Evolutionary conservation across 2,888 invertebrate species (phyloP).

Genomic region (Cerceris rybyensis): DNA sequence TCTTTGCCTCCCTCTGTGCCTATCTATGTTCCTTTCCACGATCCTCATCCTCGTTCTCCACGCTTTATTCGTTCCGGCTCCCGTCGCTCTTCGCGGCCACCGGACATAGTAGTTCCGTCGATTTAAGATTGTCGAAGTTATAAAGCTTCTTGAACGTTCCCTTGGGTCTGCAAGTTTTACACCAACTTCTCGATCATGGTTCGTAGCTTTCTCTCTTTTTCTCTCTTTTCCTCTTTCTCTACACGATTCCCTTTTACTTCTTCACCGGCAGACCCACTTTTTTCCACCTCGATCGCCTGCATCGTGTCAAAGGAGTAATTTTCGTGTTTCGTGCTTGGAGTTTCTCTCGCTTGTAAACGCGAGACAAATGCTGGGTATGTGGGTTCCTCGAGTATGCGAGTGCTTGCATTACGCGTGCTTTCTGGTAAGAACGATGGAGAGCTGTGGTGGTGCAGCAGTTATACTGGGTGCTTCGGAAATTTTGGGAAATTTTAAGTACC

Average conservation of each 20-base stretch:
- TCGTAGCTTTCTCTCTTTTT: constrained; percentile 25
- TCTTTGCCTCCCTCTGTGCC: constrained; percentile 3
- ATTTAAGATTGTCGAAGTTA: constrained; percentile 74
- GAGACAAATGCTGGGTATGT: constrained; percentile 35
- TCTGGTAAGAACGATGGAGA: neutral
- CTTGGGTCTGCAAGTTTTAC: constrained; percentile 67
- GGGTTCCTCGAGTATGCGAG: neutral
- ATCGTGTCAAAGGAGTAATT: constrained; percentile 64
- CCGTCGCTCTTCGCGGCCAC: constrained; percentile 39
- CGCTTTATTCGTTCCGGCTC: constrained; percentile 36
- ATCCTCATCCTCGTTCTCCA: constrained; percentile 13
- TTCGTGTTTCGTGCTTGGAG: constrained; percentile 49
- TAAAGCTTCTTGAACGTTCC: constrained; percentile 71
- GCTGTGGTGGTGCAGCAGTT: neutral
- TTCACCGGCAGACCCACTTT: constrained; percentile 19
- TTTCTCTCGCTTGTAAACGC: constrained; percentile 44
- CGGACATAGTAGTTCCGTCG: constrained; percentile 65
- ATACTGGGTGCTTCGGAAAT: too few relatives aligned
- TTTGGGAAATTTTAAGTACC: too few relatives aligned
- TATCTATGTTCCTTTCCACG: constrained; percentile 30
- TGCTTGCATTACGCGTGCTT: constrained; percentile 13
- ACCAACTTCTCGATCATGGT: constrained; percentile 42
- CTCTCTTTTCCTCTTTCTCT: constrained; percentile 6
- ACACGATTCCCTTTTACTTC: neutral
- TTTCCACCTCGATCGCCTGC: constrained; percentile 39